A percentile compares a stretch with the other conserved stretches of the same genome.
Evolutionary conservation across 2,888 invertebrate species (phyloP).

Genomic region (Parthenolecanium corni): DNA sequence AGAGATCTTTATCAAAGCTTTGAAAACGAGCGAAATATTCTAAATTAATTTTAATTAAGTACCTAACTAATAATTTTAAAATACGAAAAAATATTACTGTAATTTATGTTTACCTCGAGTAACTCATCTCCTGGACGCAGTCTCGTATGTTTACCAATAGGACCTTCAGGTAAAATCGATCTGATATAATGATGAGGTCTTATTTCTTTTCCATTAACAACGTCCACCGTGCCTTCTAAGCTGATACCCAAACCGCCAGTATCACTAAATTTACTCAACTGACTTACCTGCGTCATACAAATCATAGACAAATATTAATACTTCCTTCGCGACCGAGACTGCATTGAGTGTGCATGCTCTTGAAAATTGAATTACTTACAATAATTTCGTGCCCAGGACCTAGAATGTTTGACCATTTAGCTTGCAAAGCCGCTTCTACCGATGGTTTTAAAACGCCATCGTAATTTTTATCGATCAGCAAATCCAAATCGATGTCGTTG

Average conservation of each 20-base stretch:
- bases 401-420: slow-evolving; percentile 72
- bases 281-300: slow-evolving; percentile 58
- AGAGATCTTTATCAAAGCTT: too few species aligned
- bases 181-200: slow-evolving; percentile 98
- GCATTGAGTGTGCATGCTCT: not conserved
- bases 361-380: slow-evolving; percentile 43
- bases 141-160: slow-evolving; percentile 82
- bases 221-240: slow-evolving; percentile 95
- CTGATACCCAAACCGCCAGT: slow-evolving; percentile 94
- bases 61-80: too few species aligned
- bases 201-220: slow-evolving; percentile 92
- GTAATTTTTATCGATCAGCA: slow-evolving; percentile 41
- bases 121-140: slow-evolving; percentile 92
- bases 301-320: not conserved
- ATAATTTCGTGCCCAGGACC: slow-evolving; percentile 70
- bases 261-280: slow-evolving; percentile 78
- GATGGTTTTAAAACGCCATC: slow-evolving; percentile 58
- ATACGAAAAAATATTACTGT: too few species aligned
- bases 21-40: too few species aligned
- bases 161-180: slow-evolving; percentile 92
- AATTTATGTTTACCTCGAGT: slow-evolving; percentile 47
- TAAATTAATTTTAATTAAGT: too few species aligned
- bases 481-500: slow-evolving; percentile 42
- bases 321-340: not conserved
- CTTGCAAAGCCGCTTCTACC: slow-evolving; percentile 57